These are phyloP conservation scores for Heliconius congener DNA, from an alignment of 1,140 invertebrate genomes.

Conservation along the genomic window DNA sequence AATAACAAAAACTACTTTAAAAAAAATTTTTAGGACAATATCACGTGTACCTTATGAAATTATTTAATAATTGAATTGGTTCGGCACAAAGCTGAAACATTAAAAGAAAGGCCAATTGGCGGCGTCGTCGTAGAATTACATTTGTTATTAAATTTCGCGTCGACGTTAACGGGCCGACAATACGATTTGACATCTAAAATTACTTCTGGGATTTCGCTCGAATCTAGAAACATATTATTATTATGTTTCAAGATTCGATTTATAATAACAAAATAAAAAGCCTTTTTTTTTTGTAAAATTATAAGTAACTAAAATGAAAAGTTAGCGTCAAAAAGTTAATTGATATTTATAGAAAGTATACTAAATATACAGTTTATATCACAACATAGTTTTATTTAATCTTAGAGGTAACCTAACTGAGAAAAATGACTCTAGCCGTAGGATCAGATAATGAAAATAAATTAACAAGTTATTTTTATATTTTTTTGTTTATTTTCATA, in stretches of 20 bases:
- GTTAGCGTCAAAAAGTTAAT: neutral
- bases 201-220: conserved; percentile 19
- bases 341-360: neutral
- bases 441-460: neutral
- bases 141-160: conserved; percentile 42
- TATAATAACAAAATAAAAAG: neutral
- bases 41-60: neutral
- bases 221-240: conserved; percentile 16
- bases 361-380: neutral
- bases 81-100: conserved; percentile 6
- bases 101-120: conserved; percentile 25
- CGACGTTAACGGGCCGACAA: conserved; percentile 30
- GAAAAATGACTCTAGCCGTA: neutral
- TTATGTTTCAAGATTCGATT: neutral
- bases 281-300: neutral
- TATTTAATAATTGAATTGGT: conserved; percentile 21
- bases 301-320: neutral
- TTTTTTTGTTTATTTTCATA: neutral
- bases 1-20: neutral
- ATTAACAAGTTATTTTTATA: neutral
- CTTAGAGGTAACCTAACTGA: neutral
- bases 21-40: neutral
- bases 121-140: conserved; percentile 34
- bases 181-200: conserved; percentile 39
- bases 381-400: neutral